Evolutionary conservation across 1,140 invertebrate species (phyloP), one percentile per base, ranked within the genome.

Genomic region (Macrostomum lignano): DNA sequence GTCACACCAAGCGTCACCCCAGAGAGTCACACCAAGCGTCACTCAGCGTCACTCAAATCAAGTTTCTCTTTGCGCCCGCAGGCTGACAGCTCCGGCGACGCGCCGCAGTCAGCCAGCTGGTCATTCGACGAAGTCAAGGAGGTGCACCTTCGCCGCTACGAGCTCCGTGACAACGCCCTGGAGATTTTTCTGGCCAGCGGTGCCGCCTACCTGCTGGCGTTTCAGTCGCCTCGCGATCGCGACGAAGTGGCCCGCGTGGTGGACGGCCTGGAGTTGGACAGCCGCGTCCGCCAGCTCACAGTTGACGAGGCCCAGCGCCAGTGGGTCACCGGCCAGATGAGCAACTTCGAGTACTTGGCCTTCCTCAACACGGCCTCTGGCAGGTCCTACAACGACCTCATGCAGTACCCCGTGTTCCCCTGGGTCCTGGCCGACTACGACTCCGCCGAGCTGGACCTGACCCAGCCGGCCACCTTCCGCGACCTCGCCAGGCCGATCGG

Each of bases 351-450:
- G 19, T 35, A 32, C 34, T 17, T 35, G 10, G 19, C 10, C 11
- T 29, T 4, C 11, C 23, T 76, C 35, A 84, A 84, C 65, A 17
- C 19, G 7, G 19, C 19, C 47, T 73, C 73, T 40, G 75, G 78
- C 53, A 58, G 76, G 57, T 77, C 73, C 45, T 73, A 73, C 49
- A 76, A 77, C 61, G 76, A 82, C 61, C 61, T 81, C 40, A 79
- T 75, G 1, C 77, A 81, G 49, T 81, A 82, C 58, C 76, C 75
- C 28, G 69, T 81, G 17, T 76, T 81, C 62, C 77, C 77, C 3
- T 81, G 75, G 76, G 66, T 81, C 11, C 51, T 82, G 36, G 63
- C 68, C 33, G 70, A 55, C 60, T 68, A 57, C 67, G 68, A 40
- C 35, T 49, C 46, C 30, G 46, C 40, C 21, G 44, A 32, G 11